A percentile compares a stretch with the other conserved stretches of the same genome.
Conservation (phyloP, 2,113 vertebrate species). For the Podilymbus podiceps region DNA sequence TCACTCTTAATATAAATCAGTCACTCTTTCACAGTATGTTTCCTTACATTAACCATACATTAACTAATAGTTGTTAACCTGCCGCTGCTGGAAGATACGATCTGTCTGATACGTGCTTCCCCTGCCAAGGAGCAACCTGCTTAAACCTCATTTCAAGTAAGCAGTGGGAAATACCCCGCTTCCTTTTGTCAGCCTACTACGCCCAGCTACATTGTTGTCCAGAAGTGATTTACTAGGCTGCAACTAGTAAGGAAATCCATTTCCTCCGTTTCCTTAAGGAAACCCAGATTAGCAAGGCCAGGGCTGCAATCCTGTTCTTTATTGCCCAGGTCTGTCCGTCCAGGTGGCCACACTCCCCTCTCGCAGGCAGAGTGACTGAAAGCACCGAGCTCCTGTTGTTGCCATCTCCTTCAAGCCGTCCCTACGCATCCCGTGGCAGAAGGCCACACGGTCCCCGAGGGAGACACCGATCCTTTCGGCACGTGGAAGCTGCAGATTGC, state of each 20-base stretch:
- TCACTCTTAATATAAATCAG: not conserved
- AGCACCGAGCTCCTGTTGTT: not conserved
- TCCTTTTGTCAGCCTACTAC: not conserved
- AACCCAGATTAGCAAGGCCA: not conserved
- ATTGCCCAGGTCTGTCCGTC: not conserved
- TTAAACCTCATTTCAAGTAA: not conserved
- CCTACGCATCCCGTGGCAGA: accelerated
- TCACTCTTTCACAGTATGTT: not conserved
- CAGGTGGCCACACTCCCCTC: not conserved
- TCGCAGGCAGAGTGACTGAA: not conserved
- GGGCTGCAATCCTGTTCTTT: not conserved
- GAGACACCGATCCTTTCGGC: accelerated
- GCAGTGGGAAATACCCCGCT: not conserved
- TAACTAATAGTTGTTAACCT: not conserved
- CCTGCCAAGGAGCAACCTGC: not conserved
- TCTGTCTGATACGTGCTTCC: not conserved
- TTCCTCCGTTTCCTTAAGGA: not conserved
- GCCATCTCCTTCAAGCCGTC: not conserved
- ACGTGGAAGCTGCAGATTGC: not conserved
- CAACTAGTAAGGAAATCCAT: not conserved
- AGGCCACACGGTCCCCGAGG: accelerated
- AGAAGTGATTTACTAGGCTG: not conserved
- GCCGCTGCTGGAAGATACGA: not conserved
- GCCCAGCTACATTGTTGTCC: not conserved
- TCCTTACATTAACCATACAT: not conserved